Percentiles rank a stretch among this genome's conserved stretches.
phyloP scores from a whole-genome alignment of 2,888 invertebrate species.

The Epinotia brunnichana region DNA sequence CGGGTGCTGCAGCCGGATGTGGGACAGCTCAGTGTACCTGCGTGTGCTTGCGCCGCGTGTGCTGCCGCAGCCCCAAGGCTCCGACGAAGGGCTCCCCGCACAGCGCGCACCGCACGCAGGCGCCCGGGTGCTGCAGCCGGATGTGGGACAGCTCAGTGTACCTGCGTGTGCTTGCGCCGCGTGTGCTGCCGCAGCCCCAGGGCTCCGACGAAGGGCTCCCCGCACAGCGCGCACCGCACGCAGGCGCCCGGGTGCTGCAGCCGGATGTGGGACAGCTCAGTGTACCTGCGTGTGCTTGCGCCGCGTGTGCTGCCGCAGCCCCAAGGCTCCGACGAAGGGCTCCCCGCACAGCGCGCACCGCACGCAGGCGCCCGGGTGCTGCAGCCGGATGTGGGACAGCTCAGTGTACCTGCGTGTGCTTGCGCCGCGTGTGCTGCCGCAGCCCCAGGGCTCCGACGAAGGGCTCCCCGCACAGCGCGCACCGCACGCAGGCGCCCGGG shows the following conservation, averaged over 20 bases:
- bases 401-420: background rate
- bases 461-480: conserved; percentile 26
- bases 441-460: background rate
- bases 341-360: conserved; percentile 30
- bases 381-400: conserved; percentile 41
- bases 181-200: conserved; percentile 15
- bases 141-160: background rate
- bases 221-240: conserved; percentile 27
- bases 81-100: no score
- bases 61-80: no score
- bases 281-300: no score
- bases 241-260: conserved; percentile 38
- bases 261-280: conserved; percentile 41
- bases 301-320: no score
- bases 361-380: conserved; percentile 33
- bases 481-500: conserved; percentile 30
- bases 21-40: no score
- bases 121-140: no score
- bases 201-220: conserved; percentile 22
- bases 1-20: conserved; percentile 43
- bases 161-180: conserved; percentile 3
- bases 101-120: no score
- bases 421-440: no score
- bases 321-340: background rate
- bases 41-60: no score